A percentile compares a stretch with the other conserved stretches of the same genome.
These are phyloP conservation scores for Cephus sareptanus DNA, from an alignment of 2,888 invertebrate genomes.

Conservation along the genomic window DNA sequence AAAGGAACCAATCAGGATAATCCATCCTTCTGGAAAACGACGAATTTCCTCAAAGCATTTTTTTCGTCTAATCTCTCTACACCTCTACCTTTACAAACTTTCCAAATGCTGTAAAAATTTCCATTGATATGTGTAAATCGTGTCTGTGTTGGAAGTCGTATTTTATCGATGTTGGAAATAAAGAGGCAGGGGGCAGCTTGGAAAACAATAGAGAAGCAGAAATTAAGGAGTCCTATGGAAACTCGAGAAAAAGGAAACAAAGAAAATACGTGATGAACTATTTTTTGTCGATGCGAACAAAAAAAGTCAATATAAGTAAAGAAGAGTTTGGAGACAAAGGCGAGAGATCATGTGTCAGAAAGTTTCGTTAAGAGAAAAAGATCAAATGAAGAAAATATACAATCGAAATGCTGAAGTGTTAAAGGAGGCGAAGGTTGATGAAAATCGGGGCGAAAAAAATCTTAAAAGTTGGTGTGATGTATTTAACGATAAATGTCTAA, in stretches of 20 bases:
- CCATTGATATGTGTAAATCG: conserved; percentile 44
- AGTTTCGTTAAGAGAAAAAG: conserved; percentile 15
- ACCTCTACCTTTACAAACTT: too few relatives aligned
- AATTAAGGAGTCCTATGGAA: conserved; percentile 13
- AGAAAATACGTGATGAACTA: conserved; percentile 32
- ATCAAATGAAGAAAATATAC: conserved; percentile 16
- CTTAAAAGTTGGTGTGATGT: conserved; percentile 42
- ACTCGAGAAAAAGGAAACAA: conserved; percentile 15
- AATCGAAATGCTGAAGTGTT: too few relatives aligned
- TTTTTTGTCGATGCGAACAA: conserved; percentile 46
- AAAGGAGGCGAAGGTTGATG: too few relatives aligned
- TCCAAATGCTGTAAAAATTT: too few relatives aligned
- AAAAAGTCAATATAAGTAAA: neutral
- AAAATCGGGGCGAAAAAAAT: conserved; percentile 11
- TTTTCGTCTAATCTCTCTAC: too few relatives aligned
- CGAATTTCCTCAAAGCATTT: too few relatives aligned
- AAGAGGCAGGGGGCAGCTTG: conserved; percentile 11
- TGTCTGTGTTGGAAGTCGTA: conserved; percentile 32
- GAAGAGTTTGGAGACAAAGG: neutral
- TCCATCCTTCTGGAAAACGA: neutral
- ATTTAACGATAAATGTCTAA: conserved; percentile 50
- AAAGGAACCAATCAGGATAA: conserved; percentile 12
- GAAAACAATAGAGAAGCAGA: conserved; percentile 19
- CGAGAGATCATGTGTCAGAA: conserved; percentile 15
- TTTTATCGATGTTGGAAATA: conserved; percentile 47